Evolutionary conservation across 2,797 vertebrate genomes (phyloP), one percentile per base, ranked within the genome.

Genomic region (Thaleichthys pacificus): DNA sequence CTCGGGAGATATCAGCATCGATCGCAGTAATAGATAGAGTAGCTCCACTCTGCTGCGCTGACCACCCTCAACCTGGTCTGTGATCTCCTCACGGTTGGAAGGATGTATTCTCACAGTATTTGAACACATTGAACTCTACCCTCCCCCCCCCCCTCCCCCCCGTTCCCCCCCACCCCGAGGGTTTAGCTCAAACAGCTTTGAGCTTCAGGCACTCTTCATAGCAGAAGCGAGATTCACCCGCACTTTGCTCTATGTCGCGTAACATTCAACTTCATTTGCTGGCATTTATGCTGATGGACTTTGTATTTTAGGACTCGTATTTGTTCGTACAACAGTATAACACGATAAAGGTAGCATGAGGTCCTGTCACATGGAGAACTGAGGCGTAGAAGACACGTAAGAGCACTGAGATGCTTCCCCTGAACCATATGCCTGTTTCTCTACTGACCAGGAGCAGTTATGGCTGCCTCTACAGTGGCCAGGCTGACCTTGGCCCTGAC

Each of bases 381-480:
- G 38, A 42, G 38, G 38, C 11, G 38, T 42, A 42, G 38, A 12
- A 42, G 38, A 42, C 38, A 7, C 1, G 38, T 9, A 42, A 42
- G 38, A 42, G 47, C 28, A 26, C 32, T 71, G 70, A 54, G 66
- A 54, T 67, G 47, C 21, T 19, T 26, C 63, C 28, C 22, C 21
- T 22, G 15, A 1, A 5, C 51, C 51, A 0, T 12, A 9, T 56
- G 24, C 30, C 19, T 70, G 21, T 70, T 32, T 75, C 35, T 61
- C 61, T 26, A 65, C 60, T 56, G 24, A 69, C 24, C 61, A 74
- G 67, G 60, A 57, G 60, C 66, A 67, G 47, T 67, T 67, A 51
- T 67, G 22, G 49, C 42, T 19, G 7, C 66, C 26, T 51, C 47
- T 26, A 66, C 42, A 22, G 42, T 67, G 47, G 24, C 66, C 66